Base-by-base conservation (phyloP, 2,888 invertebrate genomes). In the Drosophila colorata region DNA sequence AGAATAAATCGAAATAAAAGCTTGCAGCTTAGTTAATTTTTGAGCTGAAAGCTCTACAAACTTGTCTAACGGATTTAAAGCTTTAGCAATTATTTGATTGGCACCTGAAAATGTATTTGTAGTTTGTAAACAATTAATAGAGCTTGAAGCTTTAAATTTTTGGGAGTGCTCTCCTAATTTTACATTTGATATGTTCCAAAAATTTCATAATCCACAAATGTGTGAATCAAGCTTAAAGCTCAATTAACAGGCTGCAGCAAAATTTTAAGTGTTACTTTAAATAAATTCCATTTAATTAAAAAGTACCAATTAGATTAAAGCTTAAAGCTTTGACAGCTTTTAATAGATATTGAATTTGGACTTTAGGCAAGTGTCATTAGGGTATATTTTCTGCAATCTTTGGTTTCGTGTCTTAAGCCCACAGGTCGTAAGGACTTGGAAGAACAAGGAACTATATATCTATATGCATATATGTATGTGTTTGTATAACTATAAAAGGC, bases 391-490 rank as follows among this genome's bases (percentile, higher is more conserved):
- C 2, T 13, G 31, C 5, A 9, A n/a, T 43, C 48, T 66, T 66
- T 66, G 66, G 66, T 55, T 43, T 43, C n/a, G 40, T 44, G 48
- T 51, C 33, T 33, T 4, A 13, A 13, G 33, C 33, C 11, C 13
- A 33, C 4, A 31, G 11, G 11, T 31, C 11, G 11, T 11, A 11
- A 31, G 31, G 31, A 31, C 31, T 31, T 31, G 33, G 13, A 33
- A 13, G 33, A 4, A 28, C n/a, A 9, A 43, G 46, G 23, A 35
- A 31, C 33, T 47, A 6, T 46, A 38, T 40, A 18, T 28, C 33
- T 47, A 6, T 46, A 38, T 40, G 16, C 18, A 11, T 14, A 9
- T 25, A 9, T 40, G 14, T 31, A 14, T 33, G 5, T 5, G 25
- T 28, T 4, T 2, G 25, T 31, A 11, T 9, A 31, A 31, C 31